A percentile compares a stretch with the other conserved stretches of the same genome.
Conservation (phyloP, 2,113 vertebrate genomes). For the Chloropsis hardwickii region DNA sequence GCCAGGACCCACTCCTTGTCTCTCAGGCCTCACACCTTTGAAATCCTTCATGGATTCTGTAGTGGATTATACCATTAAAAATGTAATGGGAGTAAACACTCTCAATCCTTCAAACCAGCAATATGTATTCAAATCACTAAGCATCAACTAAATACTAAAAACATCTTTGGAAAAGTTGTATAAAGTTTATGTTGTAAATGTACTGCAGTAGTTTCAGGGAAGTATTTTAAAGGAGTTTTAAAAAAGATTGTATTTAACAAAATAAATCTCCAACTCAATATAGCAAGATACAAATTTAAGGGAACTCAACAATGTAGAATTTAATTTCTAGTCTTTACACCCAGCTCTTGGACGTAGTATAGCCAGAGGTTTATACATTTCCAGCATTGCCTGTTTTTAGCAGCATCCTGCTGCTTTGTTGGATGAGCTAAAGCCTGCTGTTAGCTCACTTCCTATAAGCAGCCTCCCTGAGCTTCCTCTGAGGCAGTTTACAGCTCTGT, state of each 20-base stretch:
- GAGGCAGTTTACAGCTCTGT: neutral
- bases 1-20: rapidly evolving
- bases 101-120: neutral
- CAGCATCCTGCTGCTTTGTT: neutral
- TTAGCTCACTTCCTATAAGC: neutral
- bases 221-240: neutral
- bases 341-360: neutral
- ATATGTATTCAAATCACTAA: neutral
- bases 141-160: neutral
- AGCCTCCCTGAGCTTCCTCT: neutral
- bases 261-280: neutral
- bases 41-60: neutral
- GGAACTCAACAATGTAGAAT: neutral
- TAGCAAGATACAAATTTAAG: neutral
- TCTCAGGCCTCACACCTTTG: neutral
- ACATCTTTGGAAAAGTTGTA: neutral
- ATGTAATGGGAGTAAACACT: neutral
- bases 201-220: neutral
- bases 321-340: neutral
- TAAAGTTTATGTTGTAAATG: neutral
- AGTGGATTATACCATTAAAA: neutral
- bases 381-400: neutral
- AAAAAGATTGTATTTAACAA: neutral
- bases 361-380: neutral
- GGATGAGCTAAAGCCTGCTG: neutral